A percentile compares a stretch with the other conserved stretches of the same genome.
phyloP scores from a whole-genome alignment of 1,140 invertebrate species.

The Ostrea denselamellosa region DNA sequence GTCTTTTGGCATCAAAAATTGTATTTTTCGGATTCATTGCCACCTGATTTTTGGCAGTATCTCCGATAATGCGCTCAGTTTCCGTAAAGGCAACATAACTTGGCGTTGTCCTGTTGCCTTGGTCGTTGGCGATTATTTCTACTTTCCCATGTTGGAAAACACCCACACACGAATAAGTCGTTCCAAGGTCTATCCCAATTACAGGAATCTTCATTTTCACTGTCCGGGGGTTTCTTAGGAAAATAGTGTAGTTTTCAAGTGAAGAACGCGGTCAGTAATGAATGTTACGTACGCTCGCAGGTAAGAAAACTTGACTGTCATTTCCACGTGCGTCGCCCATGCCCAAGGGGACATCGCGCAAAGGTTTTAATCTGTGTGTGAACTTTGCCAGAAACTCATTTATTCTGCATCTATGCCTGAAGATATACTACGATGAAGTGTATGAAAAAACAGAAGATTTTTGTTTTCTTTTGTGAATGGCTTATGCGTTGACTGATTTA shows the following conservation, averaged over 20 bases:
- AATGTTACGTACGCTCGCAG: background rate
- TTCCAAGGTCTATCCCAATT: constrained; percentile 72
- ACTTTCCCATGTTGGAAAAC: constrained; percentile 87
- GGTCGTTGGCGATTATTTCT: constrained; percentile 95
- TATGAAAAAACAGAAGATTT: background rate
- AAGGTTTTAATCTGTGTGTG: constrained; percentile 4
- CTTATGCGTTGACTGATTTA: background rate
- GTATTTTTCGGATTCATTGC: constrained; percentile 93
- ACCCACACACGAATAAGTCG: constrained; percentile 80
- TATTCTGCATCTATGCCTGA: background rate
- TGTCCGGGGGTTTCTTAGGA: background rate
- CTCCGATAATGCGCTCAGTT: constrained; percentile 92
- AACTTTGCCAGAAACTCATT: constrained; percentile 8
- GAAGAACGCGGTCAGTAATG: background rate
- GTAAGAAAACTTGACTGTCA: constrained; percentile 9
- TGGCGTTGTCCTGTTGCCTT: constrained; percentile 92
- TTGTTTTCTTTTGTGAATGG: background rate
- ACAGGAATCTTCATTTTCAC: constrained; percentile 61
- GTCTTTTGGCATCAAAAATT: constrained; percentile 86
- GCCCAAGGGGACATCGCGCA: constrained; percentile 1
- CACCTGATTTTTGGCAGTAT: constrained; percentile 95
- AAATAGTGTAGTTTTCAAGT: background rate
- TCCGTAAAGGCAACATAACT: constrained; percentile 94
- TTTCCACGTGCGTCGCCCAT: constrained; percentile 3
- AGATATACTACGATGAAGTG: background rate